Evolutionary conservation across 35 echinoderm and acorn worm genomes (phyloP).

Genomic region (Apostichopus californicus): DNA sequence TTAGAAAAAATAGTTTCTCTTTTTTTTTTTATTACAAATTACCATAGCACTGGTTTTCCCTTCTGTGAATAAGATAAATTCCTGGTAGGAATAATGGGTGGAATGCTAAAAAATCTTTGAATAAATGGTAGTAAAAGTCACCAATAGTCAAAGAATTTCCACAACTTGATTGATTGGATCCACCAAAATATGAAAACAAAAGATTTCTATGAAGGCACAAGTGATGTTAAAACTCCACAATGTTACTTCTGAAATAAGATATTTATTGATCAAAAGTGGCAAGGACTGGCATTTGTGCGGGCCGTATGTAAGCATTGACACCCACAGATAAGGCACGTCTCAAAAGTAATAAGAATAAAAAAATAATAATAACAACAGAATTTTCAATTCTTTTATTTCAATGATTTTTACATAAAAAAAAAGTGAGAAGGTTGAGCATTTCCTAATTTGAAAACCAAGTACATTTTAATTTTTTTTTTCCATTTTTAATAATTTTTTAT

Average conservation of each 20-base stretch:
- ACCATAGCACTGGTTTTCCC: slow-evolving; percentile 24
- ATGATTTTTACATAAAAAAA: slow-evolving; percentile 37
- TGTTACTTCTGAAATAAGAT: not conserved
- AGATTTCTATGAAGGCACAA: not conserved
- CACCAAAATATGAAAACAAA: slow-evolving; percentile 4
- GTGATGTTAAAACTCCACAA: too few relatives aligned
- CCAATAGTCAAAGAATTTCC: not conserved
- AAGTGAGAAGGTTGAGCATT: not conserved
- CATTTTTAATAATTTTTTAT: slow-evolving; percentile 33
- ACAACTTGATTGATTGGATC: not conserved
- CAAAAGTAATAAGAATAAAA: not conserved
- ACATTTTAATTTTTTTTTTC: slow-evolving; percentile 26
- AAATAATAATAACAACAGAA: slow-evolving; percentile 28
- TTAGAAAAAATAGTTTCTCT: slow-evolving; percentile 59
- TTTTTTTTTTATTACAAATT: slow-evolving; percentile 49
- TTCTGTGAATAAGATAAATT: not conserved
- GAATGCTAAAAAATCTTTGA: slow-evolving; percentile 1
- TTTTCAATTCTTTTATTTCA: slow-evolving; percentile 55
- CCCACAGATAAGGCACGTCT: not conserved
- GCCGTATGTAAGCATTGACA: not conserved
- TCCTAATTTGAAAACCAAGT: slow-evolving; percentile 44
- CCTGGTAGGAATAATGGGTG: not conserved
- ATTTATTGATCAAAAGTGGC: slow-evolving; percentile 10
- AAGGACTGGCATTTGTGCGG: slow-evolving; percentile 30
- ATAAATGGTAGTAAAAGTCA: not conserved